These are phyloP conservation scores for Eilema griseolum DNA, from an alignment of 2,888 invertebrate species.

Conservation along the genomic window DNA sequence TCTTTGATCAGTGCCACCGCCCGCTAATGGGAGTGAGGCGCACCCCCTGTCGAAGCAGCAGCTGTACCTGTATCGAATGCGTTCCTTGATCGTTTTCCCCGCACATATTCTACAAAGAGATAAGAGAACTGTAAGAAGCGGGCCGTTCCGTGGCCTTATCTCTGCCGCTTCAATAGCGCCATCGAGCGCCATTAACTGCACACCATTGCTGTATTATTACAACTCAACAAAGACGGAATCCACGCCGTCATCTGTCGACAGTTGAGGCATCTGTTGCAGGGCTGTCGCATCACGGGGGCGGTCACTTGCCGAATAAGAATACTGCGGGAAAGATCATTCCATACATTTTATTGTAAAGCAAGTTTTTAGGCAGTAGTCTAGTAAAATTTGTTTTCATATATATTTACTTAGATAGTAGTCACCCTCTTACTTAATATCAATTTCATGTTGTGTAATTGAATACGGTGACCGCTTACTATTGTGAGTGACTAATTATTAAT, in stretches of 20 bases:
- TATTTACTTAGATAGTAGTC: too few relatives aligned
- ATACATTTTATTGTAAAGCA: too few relatives aligned
- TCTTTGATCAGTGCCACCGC: too few relatives aligned
- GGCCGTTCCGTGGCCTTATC: constrained; percentile 13
- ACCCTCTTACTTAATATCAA: too few relatives aligned
- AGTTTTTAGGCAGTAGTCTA: too few relatives aligned
- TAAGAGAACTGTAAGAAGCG: constrained; percentile 3
- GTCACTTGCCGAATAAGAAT: too few relatives aligned
- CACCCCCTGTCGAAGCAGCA: background rate
- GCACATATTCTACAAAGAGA: constrained; percentile 8
- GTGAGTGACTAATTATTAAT: too few relatives aligned
- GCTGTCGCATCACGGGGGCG: constrained; percentile 24
- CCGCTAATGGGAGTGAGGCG: background rate
- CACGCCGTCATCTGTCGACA: constrained; percentile 44
- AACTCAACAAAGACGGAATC: constrained; percentile 43
- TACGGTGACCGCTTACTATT: too few relatives aligned
- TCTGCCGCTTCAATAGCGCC: constrained; percentile 19
- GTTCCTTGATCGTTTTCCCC: background rate
- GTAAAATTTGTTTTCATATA: too few relatives aligned
- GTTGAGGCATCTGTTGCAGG: constrained; percentile 25
- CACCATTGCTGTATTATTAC: constrained; percentile 38
- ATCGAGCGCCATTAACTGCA: constrained; percentile 38
- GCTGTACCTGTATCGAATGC: background rate
- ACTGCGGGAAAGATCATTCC: background rate
- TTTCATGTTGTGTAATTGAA: too few relatives aligned